Conservation (phyloP, 1,140 invertebrate species). For the Drosophila pseudoobscura region DNA sequence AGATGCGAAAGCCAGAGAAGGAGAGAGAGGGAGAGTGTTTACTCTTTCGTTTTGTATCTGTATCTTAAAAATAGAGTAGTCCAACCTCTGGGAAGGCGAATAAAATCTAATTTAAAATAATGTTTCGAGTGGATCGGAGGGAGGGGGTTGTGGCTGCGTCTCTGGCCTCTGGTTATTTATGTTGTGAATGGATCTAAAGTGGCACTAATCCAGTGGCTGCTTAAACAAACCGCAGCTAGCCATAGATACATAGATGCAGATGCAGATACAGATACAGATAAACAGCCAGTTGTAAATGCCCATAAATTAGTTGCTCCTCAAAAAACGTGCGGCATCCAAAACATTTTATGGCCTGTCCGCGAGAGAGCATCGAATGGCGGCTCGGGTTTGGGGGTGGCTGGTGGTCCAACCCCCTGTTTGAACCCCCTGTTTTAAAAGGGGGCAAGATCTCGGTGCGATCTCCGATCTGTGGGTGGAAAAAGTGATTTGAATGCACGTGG, state of each 20-base stretch:
- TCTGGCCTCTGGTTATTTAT: slow-evolving; percentile 43
- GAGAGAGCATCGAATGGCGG: slow-evolving; percentile 1
- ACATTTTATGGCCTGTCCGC: slow-evolving; percentile 40
- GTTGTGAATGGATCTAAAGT: slow-evolving; percentile 21
- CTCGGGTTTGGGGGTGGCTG: no score
- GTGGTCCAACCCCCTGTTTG: not conserved
- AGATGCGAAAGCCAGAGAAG: not conserved
- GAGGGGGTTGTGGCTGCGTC: not conserved
- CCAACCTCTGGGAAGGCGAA: slow-evolving; percentile 3
- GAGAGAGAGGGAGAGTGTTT: no score
- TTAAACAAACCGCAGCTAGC: slow-evolving; percentile 25
- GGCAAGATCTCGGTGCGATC: no score
- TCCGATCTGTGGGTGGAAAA: slow-evolving; percentile 4
- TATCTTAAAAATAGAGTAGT: slow-evolving; percentile 24
- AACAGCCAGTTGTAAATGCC: slow-evolving; percentile 33
- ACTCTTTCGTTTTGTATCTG: not conserved
- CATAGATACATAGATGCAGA: not conserved
- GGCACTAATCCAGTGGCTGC: slow-evolving; percentile 47
- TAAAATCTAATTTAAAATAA: slow-evolving; percentile 19
- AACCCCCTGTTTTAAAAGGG: not conserved
- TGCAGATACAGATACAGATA: slow-evolving; percentile 22
- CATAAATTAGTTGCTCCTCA: slow-evolving; percentile 52
- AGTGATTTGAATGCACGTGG: slow-evolving; percentile 41
- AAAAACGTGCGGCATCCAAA: slow-evolving; percentile 12
- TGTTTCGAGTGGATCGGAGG: not conserved